These are phyloP conservation scores for Troglohyphantes excavatus DNA, from an alignment of 2,888 invertebrate genomes.

Conservation along the genomic window DNA sequence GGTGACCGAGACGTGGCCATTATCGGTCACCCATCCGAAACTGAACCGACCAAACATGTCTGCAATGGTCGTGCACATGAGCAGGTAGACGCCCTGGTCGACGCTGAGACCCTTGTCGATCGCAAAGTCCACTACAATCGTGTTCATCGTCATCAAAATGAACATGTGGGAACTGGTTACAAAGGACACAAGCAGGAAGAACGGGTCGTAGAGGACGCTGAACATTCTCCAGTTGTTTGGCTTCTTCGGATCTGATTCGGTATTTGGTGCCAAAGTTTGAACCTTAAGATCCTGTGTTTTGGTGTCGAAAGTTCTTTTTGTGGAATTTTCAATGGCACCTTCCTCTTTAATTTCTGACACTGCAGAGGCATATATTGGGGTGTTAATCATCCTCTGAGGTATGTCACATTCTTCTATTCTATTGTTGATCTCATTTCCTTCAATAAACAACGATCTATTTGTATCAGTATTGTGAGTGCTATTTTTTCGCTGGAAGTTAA, in stretches of 20 bases:
- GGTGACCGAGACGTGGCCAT: neutral
- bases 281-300: no score
- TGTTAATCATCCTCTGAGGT: no score
- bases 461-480: neutral
- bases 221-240: neutral
- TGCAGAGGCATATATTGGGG: neutral
- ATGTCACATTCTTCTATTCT: no score
- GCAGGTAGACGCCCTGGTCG: neutral
- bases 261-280: no score
- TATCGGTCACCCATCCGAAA: conserved; percentile 1
- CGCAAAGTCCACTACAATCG: neutral
- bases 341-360: no score
- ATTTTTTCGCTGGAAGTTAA: no score
- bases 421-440: no score
- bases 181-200: neutral
- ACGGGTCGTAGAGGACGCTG: neutral
- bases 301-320: no score
- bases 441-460: no score
- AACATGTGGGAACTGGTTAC: neutral
- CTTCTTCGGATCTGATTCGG: no score
- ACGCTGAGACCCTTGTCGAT: neutral
- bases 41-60: neutral
- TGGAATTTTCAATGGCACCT: no score
- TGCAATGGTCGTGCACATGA: neutral
- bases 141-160: neutral